phyloP scores from a whole-genome alignment of 2,888 invertebrate species.

The Kryphioiulus occultus region DNA sequence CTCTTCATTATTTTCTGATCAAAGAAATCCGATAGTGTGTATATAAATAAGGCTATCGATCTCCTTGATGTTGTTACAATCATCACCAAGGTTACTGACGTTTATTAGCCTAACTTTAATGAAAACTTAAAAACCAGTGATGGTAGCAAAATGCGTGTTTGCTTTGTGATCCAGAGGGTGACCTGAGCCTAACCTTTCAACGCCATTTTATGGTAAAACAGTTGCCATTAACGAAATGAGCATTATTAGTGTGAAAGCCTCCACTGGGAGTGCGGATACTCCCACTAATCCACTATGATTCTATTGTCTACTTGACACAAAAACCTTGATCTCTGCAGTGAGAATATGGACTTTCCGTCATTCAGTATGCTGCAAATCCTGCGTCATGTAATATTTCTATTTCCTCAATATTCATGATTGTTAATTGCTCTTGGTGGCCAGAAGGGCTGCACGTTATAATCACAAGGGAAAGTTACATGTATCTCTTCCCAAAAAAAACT shows the following conservation, averaged over 20 bases:
- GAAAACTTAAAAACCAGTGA: neutral
- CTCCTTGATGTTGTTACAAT: neutral
- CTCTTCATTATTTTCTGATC: neutral
- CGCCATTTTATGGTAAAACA: too few relatives aligned
- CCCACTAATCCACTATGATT: neutral
- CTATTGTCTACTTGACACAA: neutral
- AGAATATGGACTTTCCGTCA: neutral
- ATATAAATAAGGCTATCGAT: neutral
- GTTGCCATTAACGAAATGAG: too few relatives aligned
- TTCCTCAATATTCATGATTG: neutral
- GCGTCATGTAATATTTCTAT: neutral
- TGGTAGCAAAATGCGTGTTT: neutral
- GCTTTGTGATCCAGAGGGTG: too few relatives aligned
- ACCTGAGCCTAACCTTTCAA: too few relatives aligned
- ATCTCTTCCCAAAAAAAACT: neutral
- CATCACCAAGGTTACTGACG: neutral
- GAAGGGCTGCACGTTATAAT: neutral
- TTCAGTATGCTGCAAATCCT: neutral
- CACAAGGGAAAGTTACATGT: neutral
- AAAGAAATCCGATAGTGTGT: neutral
- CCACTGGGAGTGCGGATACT: neutral
- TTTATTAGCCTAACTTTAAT: neutral
- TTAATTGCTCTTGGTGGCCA: neutral
- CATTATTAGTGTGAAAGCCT: too few relatives aligned
- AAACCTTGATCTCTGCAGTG: neutral